Conservation (phyloP, 2,888 invertebrate genomes). For the Drosophila neutralis region DNA sequence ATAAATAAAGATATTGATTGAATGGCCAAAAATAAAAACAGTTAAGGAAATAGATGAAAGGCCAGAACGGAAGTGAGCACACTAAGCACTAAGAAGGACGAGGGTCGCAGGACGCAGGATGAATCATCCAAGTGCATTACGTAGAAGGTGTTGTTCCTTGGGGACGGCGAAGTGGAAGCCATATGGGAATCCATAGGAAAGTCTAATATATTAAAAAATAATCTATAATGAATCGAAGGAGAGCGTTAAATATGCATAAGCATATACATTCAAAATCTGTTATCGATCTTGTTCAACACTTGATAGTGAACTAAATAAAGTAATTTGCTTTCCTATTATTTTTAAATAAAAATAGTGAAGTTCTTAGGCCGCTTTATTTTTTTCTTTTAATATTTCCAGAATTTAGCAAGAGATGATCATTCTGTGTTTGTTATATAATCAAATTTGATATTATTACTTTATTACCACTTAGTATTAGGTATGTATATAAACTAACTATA, state of each 20-base stretch:
- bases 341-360: neutral
- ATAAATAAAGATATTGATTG: slow-evolving; percentile 32
- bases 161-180: neutral
- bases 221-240: neutral
- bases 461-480: neutral
- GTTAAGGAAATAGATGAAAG: slow-evolving; percentile 61
- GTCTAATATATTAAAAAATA: neutral
- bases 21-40: slow-evolving; percentile 42
- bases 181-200: neutral
- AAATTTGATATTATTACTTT: neutral
- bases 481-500: neutral
- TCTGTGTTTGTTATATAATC: neutral
- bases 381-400: neutral
- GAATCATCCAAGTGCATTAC: slow-evolving; percentile 7
- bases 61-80: slow-evolving; percentile 53
- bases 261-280: neutral
- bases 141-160: slow-evolving; percentile 6
- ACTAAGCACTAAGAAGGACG: slow-evolving; percentile 18
- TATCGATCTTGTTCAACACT: neutral
- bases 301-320: neutral
- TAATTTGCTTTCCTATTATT: neutral
- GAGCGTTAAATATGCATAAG: neutral
- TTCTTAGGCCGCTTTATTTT: neutral
- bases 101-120: slow-evolving; percentile 6
- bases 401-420: neutral